phyloP scores from a whole-genome alignment of 2,113 vertebrate species.

The Ellobius talpinus region DNA sequence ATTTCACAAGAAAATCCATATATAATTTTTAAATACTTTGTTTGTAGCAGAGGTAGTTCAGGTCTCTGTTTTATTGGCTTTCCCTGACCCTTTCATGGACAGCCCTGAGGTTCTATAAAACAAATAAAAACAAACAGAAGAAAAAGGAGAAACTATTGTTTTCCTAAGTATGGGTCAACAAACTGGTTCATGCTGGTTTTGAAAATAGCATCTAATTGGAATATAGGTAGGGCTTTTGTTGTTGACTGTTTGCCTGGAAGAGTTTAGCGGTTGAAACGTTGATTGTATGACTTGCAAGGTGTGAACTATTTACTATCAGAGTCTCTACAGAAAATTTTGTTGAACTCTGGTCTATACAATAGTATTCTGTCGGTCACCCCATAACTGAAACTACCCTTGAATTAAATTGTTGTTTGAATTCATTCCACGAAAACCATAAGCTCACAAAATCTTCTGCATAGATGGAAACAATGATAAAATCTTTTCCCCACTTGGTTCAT shows the following conservation, averaged over 20 bases:
- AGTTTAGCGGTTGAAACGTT: background rate
- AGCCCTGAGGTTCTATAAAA: background rate
- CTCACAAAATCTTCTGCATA: background rate
- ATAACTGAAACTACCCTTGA: background rate
- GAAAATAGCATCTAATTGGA: slow-evolving; percentile 39
- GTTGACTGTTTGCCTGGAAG: background rate
- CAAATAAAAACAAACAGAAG: background rate
- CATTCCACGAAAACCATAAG: background rate
- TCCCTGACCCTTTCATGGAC: background rate
- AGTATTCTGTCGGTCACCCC: background rate
- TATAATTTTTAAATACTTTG: slow-evolving; percentile 29
- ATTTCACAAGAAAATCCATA: slow-evolving; percentile 30
- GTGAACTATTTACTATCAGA: slow-evolving; percentile 45
- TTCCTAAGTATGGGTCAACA: background rate
- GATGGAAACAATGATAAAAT: slow-evolving; percentile 44
- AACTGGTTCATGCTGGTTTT: slow-evolving; percentile 34
- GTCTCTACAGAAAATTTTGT: slow-evolving; percentile 31
- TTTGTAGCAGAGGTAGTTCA: slow-evolving; percentile 35
- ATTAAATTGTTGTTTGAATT: slow-evolving; percentile 52
- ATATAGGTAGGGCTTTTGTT: background rate
- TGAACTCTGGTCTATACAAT: background rate
- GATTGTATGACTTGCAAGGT: background rate
- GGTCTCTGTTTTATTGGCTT: background rate
- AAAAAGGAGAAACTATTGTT: background rate
- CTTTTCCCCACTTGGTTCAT: slow-evolving; percentile 1